Evolutionary conservation across 2,113 vertebrate species (phyloP).

Genomic region (Fregata magnificens): DNA sequence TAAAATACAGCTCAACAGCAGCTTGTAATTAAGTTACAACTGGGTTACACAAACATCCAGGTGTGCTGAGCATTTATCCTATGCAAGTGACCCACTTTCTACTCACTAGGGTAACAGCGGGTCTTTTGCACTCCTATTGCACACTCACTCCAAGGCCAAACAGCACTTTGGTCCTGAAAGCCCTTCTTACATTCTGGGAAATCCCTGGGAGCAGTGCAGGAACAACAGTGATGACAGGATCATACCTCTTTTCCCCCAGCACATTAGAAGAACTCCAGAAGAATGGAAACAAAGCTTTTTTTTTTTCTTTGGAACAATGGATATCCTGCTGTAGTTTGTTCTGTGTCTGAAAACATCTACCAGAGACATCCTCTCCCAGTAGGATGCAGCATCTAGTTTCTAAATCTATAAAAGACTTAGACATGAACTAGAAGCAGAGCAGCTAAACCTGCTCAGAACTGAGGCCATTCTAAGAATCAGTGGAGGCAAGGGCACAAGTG

Average conservation of each 20-base stretch:
- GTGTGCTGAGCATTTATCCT: not conserved
- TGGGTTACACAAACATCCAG: not conserved
- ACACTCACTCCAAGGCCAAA: not conserved
- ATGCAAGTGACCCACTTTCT: not conserved
- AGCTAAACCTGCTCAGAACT: not conserved
- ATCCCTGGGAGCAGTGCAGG: not conserved
- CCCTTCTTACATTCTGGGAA: not conserved
- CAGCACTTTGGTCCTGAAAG: not conserved
- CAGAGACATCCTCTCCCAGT: not conserved
- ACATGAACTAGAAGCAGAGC: not conserved
- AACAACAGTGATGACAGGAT: not conserved
- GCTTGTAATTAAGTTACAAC: not conserved
- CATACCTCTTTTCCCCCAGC: fast-evolving
- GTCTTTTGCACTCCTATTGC: not conserved
- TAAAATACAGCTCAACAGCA: not conserved
- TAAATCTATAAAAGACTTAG: not conserved
- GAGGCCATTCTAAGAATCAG: not conserved
- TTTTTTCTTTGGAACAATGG: not conserved
- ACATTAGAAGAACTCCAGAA: not conserved
- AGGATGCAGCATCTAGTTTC: not conserved
- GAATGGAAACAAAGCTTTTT: not conserved
- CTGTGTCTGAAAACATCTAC: not conserved
- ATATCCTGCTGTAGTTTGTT: not conserved
- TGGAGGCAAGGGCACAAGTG: not conserved
- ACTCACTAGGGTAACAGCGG: not conserved